These are phyloP conservation scores for Apodemia mormo DNA, from an alignment of 2,888 invertebrate genomes.

Conservation along the genomic window DNA sequence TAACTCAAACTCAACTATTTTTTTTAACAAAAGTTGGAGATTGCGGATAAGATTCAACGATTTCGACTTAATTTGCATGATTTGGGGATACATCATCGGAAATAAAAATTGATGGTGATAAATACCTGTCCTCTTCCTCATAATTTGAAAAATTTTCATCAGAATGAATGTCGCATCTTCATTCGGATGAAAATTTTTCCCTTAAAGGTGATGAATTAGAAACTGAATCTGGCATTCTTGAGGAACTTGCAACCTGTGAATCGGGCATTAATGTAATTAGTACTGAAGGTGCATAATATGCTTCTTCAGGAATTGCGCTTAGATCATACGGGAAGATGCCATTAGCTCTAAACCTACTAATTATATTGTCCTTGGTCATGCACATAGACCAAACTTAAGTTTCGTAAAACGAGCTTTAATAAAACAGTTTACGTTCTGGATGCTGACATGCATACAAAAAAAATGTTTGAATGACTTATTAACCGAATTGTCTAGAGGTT, in stretches of 20 bases:
- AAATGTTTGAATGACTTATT: too few relatives aligned
- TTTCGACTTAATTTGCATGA: constrained; percentile 6
- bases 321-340: constrained; percentile 15
- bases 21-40: constrained; percentile 19
- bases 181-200: neutral
- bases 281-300: constrained; percentile 1
- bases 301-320: constrained; percentile 13
- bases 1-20: constrained; percentile 16
- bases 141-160: constrained; percentile 19
- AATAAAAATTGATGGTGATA: constrained; percentile 20
- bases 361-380: too few relatives aligned
- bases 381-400: too few relatives aligned
- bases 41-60: constrained; percentile 16
- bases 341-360: too few relatives aligned
- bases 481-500: too few relatives aligned
- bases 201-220: constrained; percentile 15
- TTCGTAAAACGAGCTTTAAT: too few relatives aligned
- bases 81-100: neutral
- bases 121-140: constrained; percentile 18
- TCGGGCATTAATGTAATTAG: constrained; percentile 17
- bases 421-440: too few relatives aligned
- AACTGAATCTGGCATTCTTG: constrained; percentile 21
- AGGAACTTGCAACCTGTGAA: constrained; percentile 18
- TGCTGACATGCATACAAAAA: too few relatives aligned
- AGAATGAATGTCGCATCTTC: constrained; percentile 12